Percentiles rank a stretch among this genome's conserved stretches.
phyloP scores from a whole-genome alignment of 1,140 invertebrate species.

The Adelges cooleyi region DNA sequence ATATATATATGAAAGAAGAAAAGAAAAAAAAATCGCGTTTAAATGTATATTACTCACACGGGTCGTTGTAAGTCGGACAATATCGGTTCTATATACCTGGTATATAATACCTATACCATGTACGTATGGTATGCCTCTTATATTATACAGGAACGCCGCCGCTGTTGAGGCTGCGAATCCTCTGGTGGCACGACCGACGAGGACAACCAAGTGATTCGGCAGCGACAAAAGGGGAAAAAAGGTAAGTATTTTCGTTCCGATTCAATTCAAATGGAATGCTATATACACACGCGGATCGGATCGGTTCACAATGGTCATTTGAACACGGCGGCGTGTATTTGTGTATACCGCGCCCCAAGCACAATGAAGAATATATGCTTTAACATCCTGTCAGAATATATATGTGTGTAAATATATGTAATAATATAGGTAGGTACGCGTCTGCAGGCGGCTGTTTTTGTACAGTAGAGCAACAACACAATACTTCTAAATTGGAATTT shows the following conservation, averaged over 20 bases:
- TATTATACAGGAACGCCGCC: too few relatives aligned
- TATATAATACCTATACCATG: too few relatives aligned
- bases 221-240: not conserved
- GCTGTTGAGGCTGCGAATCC: too few relatives aligned
- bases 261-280: conserved; percentile 22
- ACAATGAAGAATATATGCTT: conserved; percentile 4
- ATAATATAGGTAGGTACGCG: not conserved
- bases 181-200: too few relatives aligned
- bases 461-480: not conserved
- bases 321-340: not conserved
- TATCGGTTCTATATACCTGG: too few relatives aligned
- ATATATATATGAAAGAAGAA: too few relatives aligned
- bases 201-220: conserved; percentile 35
- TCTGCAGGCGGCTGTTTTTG: conserved; percentile 17
- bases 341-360: not conserved
- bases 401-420: not conserved
- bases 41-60: too few relatives aligned
- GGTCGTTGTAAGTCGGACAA: too few relatives aligned
- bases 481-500: conserved; percentile 25
- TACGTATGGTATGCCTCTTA: too few relatives aligned
- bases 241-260: conserved; percentile 17
- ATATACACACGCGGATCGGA: not conserved
- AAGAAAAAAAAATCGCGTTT: too few relatives aligned
- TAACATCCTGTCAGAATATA: conserved; percentile 21
- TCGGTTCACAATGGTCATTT: conserved; percentile 14